phyloP scores from a whole-genome alignment of 1,140 invertebrate species.

The Drosophila pallidifrons region DNA sequence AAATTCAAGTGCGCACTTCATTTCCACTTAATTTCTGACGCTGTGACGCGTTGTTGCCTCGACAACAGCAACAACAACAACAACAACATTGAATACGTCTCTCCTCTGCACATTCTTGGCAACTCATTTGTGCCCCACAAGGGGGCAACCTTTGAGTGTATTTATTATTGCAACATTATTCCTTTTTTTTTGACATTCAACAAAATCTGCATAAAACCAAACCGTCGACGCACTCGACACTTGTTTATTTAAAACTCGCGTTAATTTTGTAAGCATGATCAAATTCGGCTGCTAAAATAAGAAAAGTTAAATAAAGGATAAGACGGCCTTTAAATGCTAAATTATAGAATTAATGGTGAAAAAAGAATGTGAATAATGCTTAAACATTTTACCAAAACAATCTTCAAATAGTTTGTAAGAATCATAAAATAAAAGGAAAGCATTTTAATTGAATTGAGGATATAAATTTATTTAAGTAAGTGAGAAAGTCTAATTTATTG shows the following conservation, averaged over 20 bases:
- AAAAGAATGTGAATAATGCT: too few relatives aligned
- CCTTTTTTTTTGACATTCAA: background rate
- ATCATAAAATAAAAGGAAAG: too few relatives aligned
- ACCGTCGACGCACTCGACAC: background rate
- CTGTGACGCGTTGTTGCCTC: slow-evolving; percentile 45
- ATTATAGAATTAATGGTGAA: too few relatives aligned
- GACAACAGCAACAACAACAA: slow-evolving; percentile 30
- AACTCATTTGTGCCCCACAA: slow-evolving; percentile 7
- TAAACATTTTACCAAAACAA: too few relatives aligned
- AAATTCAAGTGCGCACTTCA: slow-evolving; percentile 58
- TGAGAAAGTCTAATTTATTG: too few relatives aligned
- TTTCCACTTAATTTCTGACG: slow-evolving; percentile 55
- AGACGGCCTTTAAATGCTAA: background rate
- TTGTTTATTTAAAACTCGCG: slow-evolving; percentile 15
- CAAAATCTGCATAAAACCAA: slow-evolving; percentile 10
- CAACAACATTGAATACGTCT: background rate
- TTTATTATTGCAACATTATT: slow-evolving; percentile 12
- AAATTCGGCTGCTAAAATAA: slow-evolving; percentile 7
- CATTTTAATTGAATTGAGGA: too few relatives aligned
- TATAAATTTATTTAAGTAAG: too few relatives aligned
- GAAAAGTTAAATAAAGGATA: too few relatives aligned
- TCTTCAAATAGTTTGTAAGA: too few relatives aligned
- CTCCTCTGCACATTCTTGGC: background rate
- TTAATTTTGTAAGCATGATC: slow-evolving; percentile 36
- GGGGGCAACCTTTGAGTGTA: slow-evolving; percentile 14